A percentile compares a stretch with the other conserved stretches of the same genome.
Evolutionary conservation across 2,113 vertebrate genomes (phyloP).

Genomic region (Apodemus speciosus): DNA sequence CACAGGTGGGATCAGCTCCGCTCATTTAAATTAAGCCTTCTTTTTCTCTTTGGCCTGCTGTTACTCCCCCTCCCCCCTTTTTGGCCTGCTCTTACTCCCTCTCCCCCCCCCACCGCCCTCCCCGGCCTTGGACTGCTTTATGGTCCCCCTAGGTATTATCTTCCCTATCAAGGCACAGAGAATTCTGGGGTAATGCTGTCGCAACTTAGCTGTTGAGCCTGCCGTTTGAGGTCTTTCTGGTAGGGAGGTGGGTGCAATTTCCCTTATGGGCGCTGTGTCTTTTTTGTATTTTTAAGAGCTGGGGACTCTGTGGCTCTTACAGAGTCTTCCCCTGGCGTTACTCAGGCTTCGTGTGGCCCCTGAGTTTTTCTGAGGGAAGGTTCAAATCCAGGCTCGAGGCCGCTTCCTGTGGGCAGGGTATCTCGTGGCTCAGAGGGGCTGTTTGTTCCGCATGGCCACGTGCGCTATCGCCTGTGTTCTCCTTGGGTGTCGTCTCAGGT

Average conservation of each 20-base stretch:
- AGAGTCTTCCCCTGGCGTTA: neutral
- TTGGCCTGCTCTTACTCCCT: too few species aligned
- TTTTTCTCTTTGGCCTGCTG: neutral
- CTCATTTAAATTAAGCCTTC: too few species aligned
- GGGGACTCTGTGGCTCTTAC: neutral
- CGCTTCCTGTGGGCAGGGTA: neutral
- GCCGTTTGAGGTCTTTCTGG: neutral
- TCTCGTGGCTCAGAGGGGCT: neutral
- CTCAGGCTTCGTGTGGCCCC: neutral
- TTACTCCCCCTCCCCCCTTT: neutral
- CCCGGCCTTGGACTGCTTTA: neutral
- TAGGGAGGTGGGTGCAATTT: rapidly evolving
- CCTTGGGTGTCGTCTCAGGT: conserved; percentile 82
- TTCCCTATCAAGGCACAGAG: neutral
- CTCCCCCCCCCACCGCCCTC: too few species aligned
- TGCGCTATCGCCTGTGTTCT: neutral
- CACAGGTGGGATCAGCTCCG: neutral
- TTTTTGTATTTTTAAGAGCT: neutral
- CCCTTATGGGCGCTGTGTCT: neutral
- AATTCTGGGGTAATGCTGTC: neutral
- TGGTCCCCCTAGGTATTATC: rapidly evolving
- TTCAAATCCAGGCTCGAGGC: neutral
- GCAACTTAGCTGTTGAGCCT: rapidly evolving
- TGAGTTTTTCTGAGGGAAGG: neutral
- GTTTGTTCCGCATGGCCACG: rapidly evolving